Base-by-base conservation (phyloP, 2,113 vertebrate species). In the Salvator merianae region DNA sequence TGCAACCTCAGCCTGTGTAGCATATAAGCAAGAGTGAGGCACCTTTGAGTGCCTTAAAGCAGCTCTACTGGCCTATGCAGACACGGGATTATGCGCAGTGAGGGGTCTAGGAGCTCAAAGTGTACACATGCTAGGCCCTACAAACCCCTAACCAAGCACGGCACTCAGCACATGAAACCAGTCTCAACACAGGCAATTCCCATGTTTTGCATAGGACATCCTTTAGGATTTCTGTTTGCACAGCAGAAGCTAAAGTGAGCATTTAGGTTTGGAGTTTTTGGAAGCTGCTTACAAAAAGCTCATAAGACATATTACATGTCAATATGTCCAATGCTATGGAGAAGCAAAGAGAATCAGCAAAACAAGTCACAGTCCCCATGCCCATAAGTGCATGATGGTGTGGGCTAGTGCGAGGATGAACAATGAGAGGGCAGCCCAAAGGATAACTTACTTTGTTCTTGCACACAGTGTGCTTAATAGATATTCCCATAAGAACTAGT, bases 281-380 rank as follows among this genome's bases (percentile, higher is more conserved):
- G 62, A 84, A 86, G 75, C 69, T 76, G 84, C 85, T 80, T 72
- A 53, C 77, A 91, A 16, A 59, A 91, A 90, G 83, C 76, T 75
- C 75, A 83, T n/a, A 88, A 86, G 62, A 81, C 80, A 88, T 14
- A 59, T 6, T 75, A 85, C 84, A 66, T 89, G 78, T 81, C 89
- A 81, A 78, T 80, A 89, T 76, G 94, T 62, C 66, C 83, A 91
- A 75, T 87, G 85, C 89, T 93, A 84, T 81, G 94, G 88, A 89
- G 79, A 93, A 95, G 92, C 82, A 92, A 85, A 83, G 74, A 91
- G 74, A 91, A 90, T 89, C 74, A 83, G 83, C 91, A 50, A n/a
- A 89, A 75, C 84, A 88, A 92, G 83, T 88, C 59, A 90, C 16
- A 71, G 91, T 88, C 84, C 65, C 86, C 87, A 89, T 87, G 90